Evolutionary conservation across 2,113 vertebrate genomes (phyloP), one percentile per base, ranked within the genome.

Genomic region (Tetrax tetrax): DNA sequence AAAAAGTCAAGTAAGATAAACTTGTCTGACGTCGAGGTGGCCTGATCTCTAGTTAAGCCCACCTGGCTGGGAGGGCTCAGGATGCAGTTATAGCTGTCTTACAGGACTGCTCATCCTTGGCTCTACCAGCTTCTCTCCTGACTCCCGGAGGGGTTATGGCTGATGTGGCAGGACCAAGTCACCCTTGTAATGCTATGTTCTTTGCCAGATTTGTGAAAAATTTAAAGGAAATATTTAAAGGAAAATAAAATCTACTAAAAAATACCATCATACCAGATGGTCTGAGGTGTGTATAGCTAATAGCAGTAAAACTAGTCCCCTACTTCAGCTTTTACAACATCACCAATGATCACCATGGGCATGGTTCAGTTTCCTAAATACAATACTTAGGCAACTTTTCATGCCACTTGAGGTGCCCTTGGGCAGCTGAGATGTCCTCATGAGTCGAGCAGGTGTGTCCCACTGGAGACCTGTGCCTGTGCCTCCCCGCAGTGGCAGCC

Each of bases 101-200:
- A 48, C 48, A 68, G 65, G n/a, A 50, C 24, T 22, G 14, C 24
- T 88, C n/a, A n/a, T 4, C 17, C 24, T 59, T 59, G 27, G 16
- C 61, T 75, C 18, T 10, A 41, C 7, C 3, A 17, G 3, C 19
- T 66, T 33, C 33, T 84, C 15, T 82, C 27, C 48, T 7, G 10
- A 22, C 1, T 78, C 29, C 28, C 2, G 4, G 9, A 7, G 25
- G 7, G 1, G 0, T 68, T 83, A 54, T 1, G 1, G 25, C 14
- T 48, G n/a, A 35, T 66, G 14, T 54, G 37, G 16, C 21, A 31
- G 6, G 19, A 57, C 18, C 13, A 27, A 31, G 10, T 50, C 24
- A 45, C 27, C 31, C 37, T 85, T 27, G 4, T 33, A 37, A 47
- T 22, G 14, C 28, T 56, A 64, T 10, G 25, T 2, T 17, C 37